A percentile compares a stretch with the other conserved stretches of the same genome.
These are phyloP conservation scores for Idris sp. DNA, from an alignment of 1,140 invertebrate genomes.

Conservation along the genomic window DNA sequence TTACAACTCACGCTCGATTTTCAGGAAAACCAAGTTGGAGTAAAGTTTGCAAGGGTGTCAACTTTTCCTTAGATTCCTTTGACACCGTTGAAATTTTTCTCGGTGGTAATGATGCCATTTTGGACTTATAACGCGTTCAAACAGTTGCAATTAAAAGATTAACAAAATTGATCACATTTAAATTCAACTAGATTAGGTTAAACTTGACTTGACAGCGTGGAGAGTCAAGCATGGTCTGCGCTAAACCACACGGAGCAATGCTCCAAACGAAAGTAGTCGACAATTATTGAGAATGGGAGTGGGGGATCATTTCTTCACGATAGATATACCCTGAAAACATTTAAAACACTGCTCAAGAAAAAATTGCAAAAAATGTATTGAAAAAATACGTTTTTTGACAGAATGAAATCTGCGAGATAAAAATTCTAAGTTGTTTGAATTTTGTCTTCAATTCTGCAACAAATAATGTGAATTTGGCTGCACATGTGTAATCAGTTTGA, in stretches of 20 bases:
- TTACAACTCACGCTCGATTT: constrained; percentile 87
- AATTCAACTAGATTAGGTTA: constrained; percentile 31
- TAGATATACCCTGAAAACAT: too few relatives aligned
- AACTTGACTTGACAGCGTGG: constrained; percentile 19
- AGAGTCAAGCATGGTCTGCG: constrained; percentile 26
- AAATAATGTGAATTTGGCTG: too few relatives aligned
- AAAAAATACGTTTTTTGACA: too few relatives aligned
- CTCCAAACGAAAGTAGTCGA: constrained; percentile 11
- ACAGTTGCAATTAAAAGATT: background rate
- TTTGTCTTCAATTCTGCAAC: too few relatives aligned
- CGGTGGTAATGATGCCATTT: constrained; percentile 84
- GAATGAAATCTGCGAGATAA: too few relatives aligned
- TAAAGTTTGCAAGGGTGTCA: constrained; percentile 87
- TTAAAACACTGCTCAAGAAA: too few relatives aligned
- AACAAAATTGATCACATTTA: too few relatives aligned
- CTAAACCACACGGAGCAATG: constrained; percentile 3
- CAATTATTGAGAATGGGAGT: too few relatives aligned
- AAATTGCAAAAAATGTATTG: too few relatives aligned
- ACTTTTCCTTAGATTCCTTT: constrained; percentile 84
- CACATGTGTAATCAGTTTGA: too few relatives aligned
- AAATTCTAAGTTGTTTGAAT: too few relatives aligned
- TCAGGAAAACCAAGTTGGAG: constrained; percentile 92
- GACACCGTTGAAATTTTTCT: constrained; percentile 83
- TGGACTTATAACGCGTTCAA: background rate
- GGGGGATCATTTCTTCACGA: too few relatives aligned